A percentile compares a stretch with the other conserved stretches of the same genome.
Evolutionary conservation across 1,140 invertebrate genomes (phyloP).

Genomic region (Pseudomyrmex gracilis): DNA sequence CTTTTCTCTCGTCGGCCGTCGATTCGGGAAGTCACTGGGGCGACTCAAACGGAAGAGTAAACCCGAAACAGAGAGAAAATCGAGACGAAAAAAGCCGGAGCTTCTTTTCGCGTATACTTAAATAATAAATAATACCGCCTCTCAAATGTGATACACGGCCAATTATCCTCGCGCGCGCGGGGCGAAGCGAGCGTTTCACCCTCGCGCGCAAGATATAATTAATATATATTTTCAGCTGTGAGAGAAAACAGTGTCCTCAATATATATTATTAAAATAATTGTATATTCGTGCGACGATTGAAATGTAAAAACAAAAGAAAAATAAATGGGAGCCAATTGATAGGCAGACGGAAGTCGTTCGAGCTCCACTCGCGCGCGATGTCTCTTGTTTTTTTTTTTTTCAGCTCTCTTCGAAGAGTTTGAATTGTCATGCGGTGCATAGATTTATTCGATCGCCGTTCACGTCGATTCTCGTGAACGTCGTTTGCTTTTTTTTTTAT

Average conservation of each 20-base stretch:
- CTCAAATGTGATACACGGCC: slow-evolving; percentile 57
- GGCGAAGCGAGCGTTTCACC: neutral
- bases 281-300: slow-evolving; percentile 55
- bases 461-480: neutral
- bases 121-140: neutral
- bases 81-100: slow-evolving; percentile 37
- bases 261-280: slow-evolving; percentile 30
- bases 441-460: no score
- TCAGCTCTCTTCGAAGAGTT: no score
- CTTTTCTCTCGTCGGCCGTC: slow-evolving; percentile 43
- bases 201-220: slow-evolving; percentile 16
- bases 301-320: slow-evolving; percentile 52
- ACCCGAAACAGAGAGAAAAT: slow-evolving; percentile 13
- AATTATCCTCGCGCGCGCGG: slow-evolving; percentile 34
- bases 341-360: slow-evolving; percentile 79
- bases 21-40: slow-evolving; percentile 7
- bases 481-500: neutral
- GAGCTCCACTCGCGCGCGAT: slow-evolving; percentile 23
- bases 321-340: slow-evolving; percentile 82
- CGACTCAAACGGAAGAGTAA: neutral
- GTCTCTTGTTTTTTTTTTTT: no score
- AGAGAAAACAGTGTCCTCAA: slow-evolving; percentile 58
- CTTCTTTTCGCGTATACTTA: slow-evolving; percentile 57
- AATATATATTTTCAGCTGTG: slow-evolving; percentile 28
- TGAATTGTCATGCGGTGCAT: no score